A percentile compares a stretch with the other conserved stretches of the same genome.
These are phyloP conservation scores for Teleogryllus occipitalis DNA, from an alignment of 1,140 invertebrate species.

Conservation along the genomic window DNA sequence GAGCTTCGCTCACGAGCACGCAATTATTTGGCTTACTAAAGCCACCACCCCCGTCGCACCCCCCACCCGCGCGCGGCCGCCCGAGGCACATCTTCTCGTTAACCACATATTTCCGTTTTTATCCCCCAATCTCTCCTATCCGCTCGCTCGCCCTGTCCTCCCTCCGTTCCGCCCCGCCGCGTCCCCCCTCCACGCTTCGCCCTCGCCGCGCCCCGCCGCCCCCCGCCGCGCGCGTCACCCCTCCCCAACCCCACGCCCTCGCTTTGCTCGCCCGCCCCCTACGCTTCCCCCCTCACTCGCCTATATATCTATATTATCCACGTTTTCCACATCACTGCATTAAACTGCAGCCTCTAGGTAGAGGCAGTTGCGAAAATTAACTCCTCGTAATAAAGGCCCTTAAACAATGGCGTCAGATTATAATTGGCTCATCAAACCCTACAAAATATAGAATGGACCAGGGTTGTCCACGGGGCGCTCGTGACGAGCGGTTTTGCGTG, in stretches of 20 bases:
- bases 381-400: conserved; percentile 3
- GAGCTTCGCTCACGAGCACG: neutral
- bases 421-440: conserved; percentile 4
- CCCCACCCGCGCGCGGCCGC: too few relatives aligned
- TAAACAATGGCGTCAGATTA: conserved; percentile 4
- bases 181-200: neutral
- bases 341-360: neutral
- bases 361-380: neutral
- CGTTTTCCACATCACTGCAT: conserved; percentile 3
- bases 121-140: neutral
- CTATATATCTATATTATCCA: conserved; percentile 6
- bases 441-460: conserved; percentile 5
- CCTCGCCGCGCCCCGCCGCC: too few relatives aligned
- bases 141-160: neutral
- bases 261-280: neutral
- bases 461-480: neutral
- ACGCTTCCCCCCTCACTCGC: neutral
- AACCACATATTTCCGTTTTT: neutral
- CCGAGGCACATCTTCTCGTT: neutral
- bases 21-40: neutral
- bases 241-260: too few relatives aligned
- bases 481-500: too few relatives aligned
- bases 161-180: too few relatives aligned
- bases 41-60: neutral
- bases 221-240: too few relatives aligned